A percentile compares a stretch with the other conserved stretches of the same genome.
Conservation (phyloP, 1,140 invertebrate genomes). For the Nephila pilipes region DNA sequence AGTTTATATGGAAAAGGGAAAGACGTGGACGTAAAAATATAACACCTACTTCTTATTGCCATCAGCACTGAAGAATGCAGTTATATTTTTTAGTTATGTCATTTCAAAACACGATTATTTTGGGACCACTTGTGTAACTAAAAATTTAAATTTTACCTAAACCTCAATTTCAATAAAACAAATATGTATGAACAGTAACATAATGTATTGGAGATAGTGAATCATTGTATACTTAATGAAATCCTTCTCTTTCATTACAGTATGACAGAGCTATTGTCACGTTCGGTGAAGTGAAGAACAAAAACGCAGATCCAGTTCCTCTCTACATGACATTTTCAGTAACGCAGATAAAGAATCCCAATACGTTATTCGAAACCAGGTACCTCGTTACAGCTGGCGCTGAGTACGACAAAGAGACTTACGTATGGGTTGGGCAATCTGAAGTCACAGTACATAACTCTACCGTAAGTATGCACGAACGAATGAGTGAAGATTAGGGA, state of each 20-base stretch:
- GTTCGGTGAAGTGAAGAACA: constrained; percentile 81
- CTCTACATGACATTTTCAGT: constrained; percentile 80
- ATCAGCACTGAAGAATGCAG: no score
- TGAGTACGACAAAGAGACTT: constrained; percentile 81
- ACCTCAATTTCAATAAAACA: no score
- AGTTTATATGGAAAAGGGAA: no score
- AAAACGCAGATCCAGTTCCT: constrained; percentile 60
- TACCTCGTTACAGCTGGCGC: constrained; percentile 82
- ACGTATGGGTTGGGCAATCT: constrained; percentile 82
- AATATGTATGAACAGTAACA: no score
- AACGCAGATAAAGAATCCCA: constrained; percentile 80
- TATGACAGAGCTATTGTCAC: constrained; percentile 81
- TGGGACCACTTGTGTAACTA: no score
- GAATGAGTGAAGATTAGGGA: no score
- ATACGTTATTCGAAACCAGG: constrained; percentile 73
- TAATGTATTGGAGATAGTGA: no score
- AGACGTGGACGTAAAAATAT: no score
- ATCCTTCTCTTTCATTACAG: constrained; percentile 79
- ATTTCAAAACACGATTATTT: no score
- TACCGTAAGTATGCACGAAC: constrained; percentile 11
- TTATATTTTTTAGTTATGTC: no score
- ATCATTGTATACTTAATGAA: neutral
- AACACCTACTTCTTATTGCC: no score
- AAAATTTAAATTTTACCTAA: no score
- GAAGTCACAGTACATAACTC: constrained; percentile 77